These are phyloP conservation scores for Callopanchax toddi DNA, from an alignment of 2,113 vertebrate species.

Conservation along the genomic window DNA sequence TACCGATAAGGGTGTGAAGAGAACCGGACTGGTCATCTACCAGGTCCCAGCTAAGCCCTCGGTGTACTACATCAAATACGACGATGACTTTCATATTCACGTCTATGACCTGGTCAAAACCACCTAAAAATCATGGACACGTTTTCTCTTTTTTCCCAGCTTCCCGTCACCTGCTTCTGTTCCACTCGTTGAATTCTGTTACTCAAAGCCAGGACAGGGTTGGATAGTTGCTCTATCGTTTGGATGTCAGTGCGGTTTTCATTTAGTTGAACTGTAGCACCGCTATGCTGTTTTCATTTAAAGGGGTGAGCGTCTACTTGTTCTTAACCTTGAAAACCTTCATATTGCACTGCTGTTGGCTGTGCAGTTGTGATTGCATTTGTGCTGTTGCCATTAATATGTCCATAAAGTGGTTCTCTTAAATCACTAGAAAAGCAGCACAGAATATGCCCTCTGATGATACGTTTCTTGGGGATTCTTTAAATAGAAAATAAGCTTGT, in stretches of 20 bases:
- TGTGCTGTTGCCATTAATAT: slow-evolving; percentile 22
- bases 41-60: slow-evolving; percentile 86
- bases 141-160: slow-evolving; percentile 35
- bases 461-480: slow-evolving; percentile 9
- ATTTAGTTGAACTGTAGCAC: slow-evolving; percentile 68
- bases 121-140: slow-evolving; percentile 72
- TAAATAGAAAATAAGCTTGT: slow-evolving; percentile 12
- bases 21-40: slow-evolving; percentile 85
- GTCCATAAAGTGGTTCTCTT: slow-evolving; percentile 26
- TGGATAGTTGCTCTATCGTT: slow-evolving; percentile 54
- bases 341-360: slow-evolving; percentile 31
- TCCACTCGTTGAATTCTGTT: slow-evolving; percentile 40
- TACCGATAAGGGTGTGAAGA: slow-evolving; percentile 85
- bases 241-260: slow-evolving; percentile 53
- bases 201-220: slow-evolving; percentile 44
- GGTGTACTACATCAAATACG: slow-evolving; percentile 86
- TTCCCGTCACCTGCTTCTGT: slow-evolving; percentile 35
- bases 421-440: slow-evolving; percentile 36
- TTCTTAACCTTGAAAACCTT: slow-evolving; percentile 34
- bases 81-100: slow-evolving; percentile 86
- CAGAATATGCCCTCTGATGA: slow-evolving; percentile 19
- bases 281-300: slow-evolving; percentile 43
- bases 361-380: slow-evolving; percentile 30
- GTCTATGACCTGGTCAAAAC: slow-evolving; percentile 87
- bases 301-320: slow-evolving; percentile 31